phyloP scores from a whole-genome alignment of 2,797 vertebrate species.

The Acanthurus leucopareius region DNA sequence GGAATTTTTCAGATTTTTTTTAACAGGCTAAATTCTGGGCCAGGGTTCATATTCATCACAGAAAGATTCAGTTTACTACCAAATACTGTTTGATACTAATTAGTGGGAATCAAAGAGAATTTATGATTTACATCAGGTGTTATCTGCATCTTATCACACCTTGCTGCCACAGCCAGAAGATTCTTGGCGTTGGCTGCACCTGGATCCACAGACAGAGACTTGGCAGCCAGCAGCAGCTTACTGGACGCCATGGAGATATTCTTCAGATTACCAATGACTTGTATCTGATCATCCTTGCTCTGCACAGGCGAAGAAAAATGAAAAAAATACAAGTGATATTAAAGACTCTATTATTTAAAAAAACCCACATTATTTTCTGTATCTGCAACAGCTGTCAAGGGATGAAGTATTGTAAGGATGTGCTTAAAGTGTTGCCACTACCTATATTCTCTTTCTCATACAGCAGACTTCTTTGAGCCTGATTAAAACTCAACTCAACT shows the following conservation, averaged over 20 bases:
- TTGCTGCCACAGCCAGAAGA: slow-evolving; percentile 96
- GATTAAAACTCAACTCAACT: slow-evolving; percentile 72
- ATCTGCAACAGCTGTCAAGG: slow-evolving; percentile 4
- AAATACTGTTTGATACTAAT: slow-evolving; percentile 19
- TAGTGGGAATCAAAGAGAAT: slow-evolving; percentile 2
- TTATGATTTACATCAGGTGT: slow-evolving; percentile 27
- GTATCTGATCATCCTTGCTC: slow-evolving; percentile 99
- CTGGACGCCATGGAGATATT: slow-evolving; percentile 99
- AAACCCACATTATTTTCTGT: background rate
- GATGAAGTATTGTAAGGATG: background rate
- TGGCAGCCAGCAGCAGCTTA: slow-evolving; percentile 96
- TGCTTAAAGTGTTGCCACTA: slow-evolving; percentile 12
- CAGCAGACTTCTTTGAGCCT: slow-evolving; percentile 50
- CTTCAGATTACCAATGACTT: slow-evolving; percentile 98
- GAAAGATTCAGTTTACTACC: background rate
- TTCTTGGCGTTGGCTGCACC: slow-evolving; percentile 99
- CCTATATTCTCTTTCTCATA: slow-evolving; percentile 28
- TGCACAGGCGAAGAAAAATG: slow-evolving; percentile 71
- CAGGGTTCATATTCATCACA: slow-evolving; percentile 28
- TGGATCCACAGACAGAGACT: slow-evolving; percentile 97
- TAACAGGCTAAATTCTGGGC: slow-evolving; percentile 8
- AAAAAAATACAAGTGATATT: slow-evolving; percentile 8
- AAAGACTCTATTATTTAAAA: background rate
- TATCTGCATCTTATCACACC: slow-evolving; percentile 83
- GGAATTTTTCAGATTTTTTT: slow-evolving; percentile 21